phyloP scores from a whole-genome alignment of 2,797 vertebrate genomes.

The Bufotes viridis region DNA sequence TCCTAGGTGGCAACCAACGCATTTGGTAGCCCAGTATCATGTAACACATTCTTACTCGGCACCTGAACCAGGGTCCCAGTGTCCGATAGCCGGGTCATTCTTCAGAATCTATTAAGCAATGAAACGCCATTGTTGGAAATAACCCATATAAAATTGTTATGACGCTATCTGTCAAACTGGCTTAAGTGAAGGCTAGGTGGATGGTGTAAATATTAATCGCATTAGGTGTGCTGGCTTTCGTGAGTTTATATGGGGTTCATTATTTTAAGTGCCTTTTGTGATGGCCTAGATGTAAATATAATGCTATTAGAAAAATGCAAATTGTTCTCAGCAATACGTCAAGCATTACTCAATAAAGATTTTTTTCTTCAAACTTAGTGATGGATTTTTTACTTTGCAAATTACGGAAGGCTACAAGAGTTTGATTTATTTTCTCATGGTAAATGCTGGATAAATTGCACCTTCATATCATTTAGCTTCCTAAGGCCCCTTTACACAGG shows the following conservation, averaged over 20 bases:
- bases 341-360: constrained; percentile 56
- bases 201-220: constrained; percentile 19
- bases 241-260: constrained; percentile 35
- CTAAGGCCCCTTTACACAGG: no score
- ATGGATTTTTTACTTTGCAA: background rate
- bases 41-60: background rate
- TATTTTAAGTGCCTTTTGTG: constrained; percentile 65
- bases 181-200: constrained; percentile 15
- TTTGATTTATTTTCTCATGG: background rate
- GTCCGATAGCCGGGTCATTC: constrained; percentile 1
- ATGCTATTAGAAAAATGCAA: constrained; percentile 32
- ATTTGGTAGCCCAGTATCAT: background rate
- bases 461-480: no score
- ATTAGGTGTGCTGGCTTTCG: constrained; percentile 43
- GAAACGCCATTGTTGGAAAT: background rate
- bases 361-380: constrained; percentile 17
- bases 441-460: no score
- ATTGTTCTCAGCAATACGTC: constrained; percentile 54
- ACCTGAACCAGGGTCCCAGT: background rate
- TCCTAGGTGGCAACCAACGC: background rate
- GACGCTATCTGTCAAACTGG: constrained; percentile 21
- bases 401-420: background rate
- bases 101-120: background rate
- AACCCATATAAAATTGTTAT: constrained; percentile 22
- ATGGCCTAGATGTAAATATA: constrained; percentile 55